Evolutionary conservation across 2,797 vertebrate genomes (phyloP), one percentile per base, ranked within the genome.

Genomic region (Macropodus opercularis): DNA sequence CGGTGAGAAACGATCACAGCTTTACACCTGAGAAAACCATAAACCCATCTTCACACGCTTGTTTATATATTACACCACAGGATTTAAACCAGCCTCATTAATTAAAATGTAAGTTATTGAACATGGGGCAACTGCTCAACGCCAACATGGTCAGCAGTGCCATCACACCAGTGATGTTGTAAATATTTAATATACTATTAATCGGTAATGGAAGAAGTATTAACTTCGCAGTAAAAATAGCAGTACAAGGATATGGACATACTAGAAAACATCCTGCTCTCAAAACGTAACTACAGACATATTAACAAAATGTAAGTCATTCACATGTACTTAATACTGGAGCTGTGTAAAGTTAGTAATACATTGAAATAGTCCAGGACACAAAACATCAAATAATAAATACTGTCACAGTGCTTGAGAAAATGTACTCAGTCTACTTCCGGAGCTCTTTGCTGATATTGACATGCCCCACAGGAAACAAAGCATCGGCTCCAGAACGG

Each of bases 1-100:
- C 94, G 98, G 97, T 98, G 78, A 86, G 72, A 17, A 42, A 22
- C 64, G 56, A 44, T 61, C 57, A 63, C 24, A 14, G 59, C 51
- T 7, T 49, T 14, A 32, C 53, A 60, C 15, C 47, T 63, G 42
- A 57, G 32, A 31, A 56, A 51, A 42, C 8, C 34, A 39, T 31
- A 32, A 14, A 26, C 18, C 34, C 23, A n/a, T 17, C 22, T 34
- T 49, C n/a, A n/a, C n/a, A n/a, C n/a, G n/a, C n/a, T n/a, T 34
- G 5, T 34, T 12, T 22, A n/a, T 12, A 52, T 9, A 42, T 36
- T 10, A 22, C 59, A 22, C 5, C n/a, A n/a, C n/a, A n/a, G n/a
- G n/a, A n/a, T n/a, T n/a, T n/a, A n/a, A n/a, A n/a, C n/a, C n/a
- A n/a, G n/a, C 26, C 11, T 15, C 11, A 46, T 23, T 5, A 22